phyloP scores from a whole-genome alignment of 2,797 vertebrate genomes.

The Clarias fuscus region DNA sequence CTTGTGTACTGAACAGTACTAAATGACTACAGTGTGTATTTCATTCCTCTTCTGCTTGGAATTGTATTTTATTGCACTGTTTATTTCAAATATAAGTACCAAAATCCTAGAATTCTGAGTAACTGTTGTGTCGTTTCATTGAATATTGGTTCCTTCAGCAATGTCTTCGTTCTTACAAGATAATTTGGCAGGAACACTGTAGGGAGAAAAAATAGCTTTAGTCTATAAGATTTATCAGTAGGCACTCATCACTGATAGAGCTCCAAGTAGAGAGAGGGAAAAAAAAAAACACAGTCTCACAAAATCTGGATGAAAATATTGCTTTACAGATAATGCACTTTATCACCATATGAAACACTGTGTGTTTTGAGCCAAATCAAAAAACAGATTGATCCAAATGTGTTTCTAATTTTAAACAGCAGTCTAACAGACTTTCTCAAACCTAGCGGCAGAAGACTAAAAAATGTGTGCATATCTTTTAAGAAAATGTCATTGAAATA shows the following conservation, averaged over 20 bases:
- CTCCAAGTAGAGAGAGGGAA: background rate
- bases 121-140: background rate
- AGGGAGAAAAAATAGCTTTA: background rate
- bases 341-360: conserved; percentile 1
- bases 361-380: conserved; percentile 14
- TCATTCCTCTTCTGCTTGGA: background rate
- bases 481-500: conserved; percentile 88
- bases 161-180: background rate
- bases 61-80: background rate
- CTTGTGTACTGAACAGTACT: background rate
- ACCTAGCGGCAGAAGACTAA: background rate
- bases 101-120: background rate
- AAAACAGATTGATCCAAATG: conserved; percentile 21
- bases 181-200: background rate
- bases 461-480: conserved; percentile 75
- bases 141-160: background rate
- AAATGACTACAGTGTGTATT: background rate
- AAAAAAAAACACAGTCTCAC: background rate
- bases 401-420: conserved; percentile 31
- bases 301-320: conserved; percentile 17
- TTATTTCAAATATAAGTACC: background rate
- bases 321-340: conserved; percentile 13
- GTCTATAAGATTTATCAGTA: background rate
- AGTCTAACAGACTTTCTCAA: background rate
- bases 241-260: background rate